Percentiles rank a stretch among this genome's conserved stretches.
Conservation (phyloP, 1,140 invertebrate genomes). For the Melanaphis sacchari region DNA sequence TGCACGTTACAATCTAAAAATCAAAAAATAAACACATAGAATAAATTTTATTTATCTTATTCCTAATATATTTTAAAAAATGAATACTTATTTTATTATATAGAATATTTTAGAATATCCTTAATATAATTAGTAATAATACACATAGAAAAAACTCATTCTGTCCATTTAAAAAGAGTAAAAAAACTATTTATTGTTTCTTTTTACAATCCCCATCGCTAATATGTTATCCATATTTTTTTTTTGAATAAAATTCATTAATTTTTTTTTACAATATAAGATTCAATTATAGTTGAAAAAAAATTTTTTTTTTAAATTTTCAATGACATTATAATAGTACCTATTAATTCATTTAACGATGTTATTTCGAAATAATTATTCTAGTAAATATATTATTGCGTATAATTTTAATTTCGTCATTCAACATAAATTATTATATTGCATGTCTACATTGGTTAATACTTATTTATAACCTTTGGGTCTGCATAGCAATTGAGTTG, state of each 20-base stretch:
- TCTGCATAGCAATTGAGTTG: conserved; percentile 4
- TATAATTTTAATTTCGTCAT: background rate
- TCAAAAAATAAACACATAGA: too few relatives aligned
- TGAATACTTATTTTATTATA: too few relatives aligned
- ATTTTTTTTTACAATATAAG: too few relatives aligned
- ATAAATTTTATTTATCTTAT: too few relatives aligned
- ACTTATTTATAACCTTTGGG: background rate
- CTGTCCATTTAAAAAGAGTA: too few relatives aligned
- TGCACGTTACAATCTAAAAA: too few relatives aligned
- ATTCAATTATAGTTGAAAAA: background rate
- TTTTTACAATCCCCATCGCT: too few relatives aligned
- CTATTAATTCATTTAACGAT: background rate
- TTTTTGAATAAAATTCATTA: background rate
- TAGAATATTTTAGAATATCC: too few relatives aligned
- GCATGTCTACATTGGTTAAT: background rate
- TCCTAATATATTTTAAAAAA: too few relatives aligned
- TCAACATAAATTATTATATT: background rate
- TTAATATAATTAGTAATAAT: too few relatives aligned
- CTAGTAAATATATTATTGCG: background rate
- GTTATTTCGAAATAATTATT: background rate
- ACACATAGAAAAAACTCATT: too few relatives aligned
- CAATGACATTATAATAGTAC: background rate
- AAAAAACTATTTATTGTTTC: too few relatives aligned
- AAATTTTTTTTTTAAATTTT: background rate
- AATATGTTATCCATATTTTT: background rate